phyloP scores from a whole-genome alignment of 2,888 invertebrate genomes.

The Barypeithes pellucidus region DNA sequence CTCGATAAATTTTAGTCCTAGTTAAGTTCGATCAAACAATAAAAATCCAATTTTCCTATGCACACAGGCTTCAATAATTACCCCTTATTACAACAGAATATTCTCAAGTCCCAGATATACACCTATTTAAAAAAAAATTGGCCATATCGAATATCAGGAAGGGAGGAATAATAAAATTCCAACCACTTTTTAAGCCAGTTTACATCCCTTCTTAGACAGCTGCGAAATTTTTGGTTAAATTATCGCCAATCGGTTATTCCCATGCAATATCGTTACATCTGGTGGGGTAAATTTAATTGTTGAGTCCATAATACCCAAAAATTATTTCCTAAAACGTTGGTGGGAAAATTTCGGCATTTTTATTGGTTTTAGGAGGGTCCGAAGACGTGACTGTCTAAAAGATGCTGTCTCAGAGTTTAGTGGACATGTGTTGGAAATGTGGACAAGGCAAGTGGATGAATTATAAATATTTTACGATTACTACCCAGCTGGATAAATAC shows the following conservation, averaged over 20 bases:
- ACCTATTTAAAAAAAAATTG: constrained; percentile 36
- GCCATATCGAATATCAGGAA: constrained; percentile 55
- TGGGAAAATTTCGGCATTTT: constrained; percentile 36
- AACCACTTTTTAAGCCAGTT: constrained; percentile 28
- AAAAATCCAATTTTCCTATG: no score
- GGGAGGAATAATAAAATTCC: constrained; percentile 55
- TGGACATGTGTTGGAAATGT: constrained; percentile 37
- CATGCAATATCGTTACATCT: constrained; percentile 48
- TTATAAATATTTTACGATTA: not conserved
- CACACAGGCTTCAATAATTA: no score
- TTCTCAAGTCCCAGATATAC: not conserved
- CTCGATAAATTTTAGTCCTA: no score
- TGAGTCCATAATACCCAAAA: constrained; percentile 28
- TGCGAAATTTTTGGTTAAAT: constrained; percentile 54
- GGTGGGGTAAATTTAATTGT: constrained; percentile 43
- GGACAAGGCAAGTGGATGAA: constrained; percentile 16
- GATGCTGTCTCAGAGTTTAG: constrained; percentile 23
- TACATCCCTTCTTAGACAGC: constrained; percentile 52
- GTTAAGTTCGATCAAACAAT: no score
- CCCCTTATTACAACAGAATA: not conserved
- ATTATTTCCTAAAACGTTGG: constrained; percentile 33
- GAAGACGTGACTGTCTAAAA: constrained; percentile 38
- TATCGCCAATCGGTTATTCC: constrained; percentile 49
- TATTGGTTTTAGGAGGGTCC: constrained; percentile 33
- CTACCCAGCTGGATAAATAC: no score